A percentile compares a stretch with the other conserved stretches of the same genome.
Conservation (phyloP, 2,113 vertebrate genomes). For the Mellivora capensis region DNA sequence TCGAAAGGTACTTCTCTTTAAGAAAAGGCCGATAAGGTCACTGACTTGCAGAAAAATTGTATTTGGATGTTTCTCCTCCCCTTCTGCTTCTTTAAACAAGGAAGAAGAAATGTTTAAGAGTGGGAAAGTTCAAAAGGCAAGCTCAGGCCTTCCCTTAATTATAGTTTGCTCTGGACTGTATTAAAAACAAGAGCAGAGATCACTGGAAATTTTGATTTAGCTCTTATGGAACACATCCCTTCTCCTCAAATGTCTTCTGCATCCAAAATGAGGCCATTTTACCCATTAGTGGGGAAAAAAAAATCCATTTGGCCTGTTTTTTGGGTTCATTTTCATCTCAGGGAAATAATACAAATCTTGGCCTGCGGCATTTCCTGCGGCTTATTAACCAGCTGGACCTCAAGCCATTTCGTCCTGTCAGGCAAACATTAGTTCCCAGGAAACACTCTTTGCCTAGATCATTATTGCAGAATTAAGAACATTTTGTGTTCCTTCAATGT, state of each 20-base stretch:
- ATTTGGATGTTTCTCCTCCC: neutral
- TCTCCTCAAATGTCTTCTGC: neutral
- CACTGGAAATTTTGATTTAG: neutral
- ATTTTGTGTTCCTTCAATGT: conserved; percentile 63
- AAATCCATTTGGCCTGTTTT: neutral
- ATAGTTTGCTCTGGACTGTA: neutral
- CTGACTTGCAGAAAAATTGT: neutral
- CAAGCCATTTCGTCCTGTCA: conserved; percentile 7
- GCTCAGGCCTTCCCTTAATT: neutral
- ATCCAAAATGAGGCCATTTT: conserved; percentile 47
- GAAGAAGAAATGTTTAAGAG: neutral
- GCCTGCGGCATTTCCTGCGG: conserved; percentile 36
- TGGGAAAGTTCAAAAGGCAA: neutral
- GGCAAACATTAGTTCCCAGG: conserved; percentile 55
- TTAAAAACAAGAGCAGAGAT: neutral
- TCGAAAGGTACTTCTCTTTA: neutral
- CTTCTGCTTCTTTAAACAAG: neutral
- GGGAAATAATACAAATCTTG: conserved; percentile 47
- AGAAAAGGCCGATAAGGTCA: neutral
- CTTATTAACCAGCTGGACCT: conserved; percentile 61
- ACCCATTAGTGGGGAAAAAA: conserved; percentile 47
- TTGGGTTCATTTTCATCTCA: conserved; percentile 41
- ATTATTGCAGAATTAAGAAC: conserved; percentile 72
- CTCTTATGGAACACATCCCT: neutral
- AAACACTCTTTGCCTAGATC: conserved; percentile 50